Conservation (phyloP, 2,888 invertebrate species). For the Lapara coniferarum region DNA sequence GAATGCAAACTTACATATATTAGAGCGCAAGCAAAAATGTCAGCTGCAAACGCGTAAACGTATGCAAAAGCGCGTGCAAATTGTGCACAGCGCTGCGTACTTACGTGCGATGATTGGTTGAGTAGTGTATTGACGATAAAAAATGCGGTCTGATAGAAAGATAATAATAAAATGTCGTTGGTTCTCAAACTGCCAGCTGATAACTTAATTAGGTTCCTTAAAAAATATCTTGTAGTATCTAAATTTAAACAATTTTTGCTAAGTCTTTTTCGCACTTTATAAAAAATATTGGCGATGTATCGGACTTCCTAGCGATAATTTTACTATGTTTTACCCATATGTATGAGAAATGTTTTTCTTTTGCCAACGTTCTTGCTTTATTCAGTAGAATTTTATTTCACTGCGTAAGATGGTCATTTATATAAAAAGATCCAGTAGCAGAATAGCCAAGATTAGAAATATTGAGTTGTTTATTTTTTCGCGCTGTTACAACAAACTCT, state of each 20-base stretch:
- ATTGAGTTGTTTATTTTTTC: neutral
- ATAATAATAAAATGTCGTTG: neutral
- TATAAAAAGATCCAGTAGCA: neutral
- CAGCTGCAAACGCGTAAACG: neutral
- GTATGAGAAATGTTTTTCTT: neutral
- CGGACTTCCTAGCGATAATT: neutral
- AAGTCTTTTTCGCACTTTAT: neutral
- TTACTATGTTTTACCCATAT: neutral
- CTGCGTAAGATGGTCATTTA: neutral
- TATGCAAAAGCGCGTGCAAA: neutral
- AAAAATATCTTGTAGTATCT: neutral
- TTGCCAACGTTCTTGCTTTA: neutral
- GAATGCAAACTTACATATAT: neutral
- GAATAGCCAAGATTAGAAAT: neutral
- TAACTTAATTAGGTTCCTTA: neutral
- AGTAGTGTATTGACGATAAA: neutral
- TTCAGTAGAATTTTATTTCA: neutral
- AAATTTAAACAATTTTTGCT: neutral
- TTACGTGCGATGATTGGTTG: neutral
- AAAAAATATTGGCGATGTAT: conserved; percentile 6
- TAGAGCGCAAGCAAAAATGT: neutral
- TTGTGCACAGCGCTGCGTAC: neutral
- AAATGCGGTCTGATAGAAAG: neutral
- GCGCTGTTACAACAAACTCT: neutral
- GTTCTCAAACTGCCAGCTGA: neutral